Percentiles rank a stretch among this genome's conserved stretches.
Evolutionary conservation across 1,140 invertebrate genomes (phyloP).

Genomic region (Drosophila auraria): DNA sequence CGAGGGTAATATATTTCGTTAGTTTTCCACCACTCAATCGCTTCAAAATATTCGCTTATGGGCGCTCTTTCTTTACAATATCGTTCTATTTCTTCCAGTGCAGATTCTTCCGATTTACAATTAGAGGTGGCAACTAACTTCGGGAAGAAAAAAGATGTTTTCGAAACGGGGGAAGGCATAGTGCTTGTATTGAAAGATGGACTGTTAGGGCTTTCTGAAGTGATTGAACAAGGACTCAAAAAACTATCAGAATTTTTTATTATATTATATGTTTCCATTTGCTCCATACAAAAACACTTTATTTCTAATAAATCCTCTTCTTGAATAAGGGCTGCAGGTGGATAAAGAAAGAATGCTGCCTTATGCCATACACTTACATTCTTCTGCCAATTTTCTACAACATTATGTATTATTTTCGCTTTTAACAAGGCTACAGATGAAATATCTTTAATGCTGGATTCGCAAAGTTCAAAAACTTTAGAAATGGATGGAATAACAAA

Average conservation of each 20-base stretch:
- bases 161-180: not conserved
- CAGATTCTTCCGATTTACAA: not conserved
- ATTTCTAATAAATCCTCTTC: not conserved
- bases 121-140: not conserved
- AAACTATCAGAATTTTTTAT: not conserved
- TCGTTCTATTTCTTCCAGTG: not conserved
- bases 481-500: not conserved
- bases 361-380: slow-evolving; percentile 1
- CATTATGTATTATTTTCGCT: not conserved
- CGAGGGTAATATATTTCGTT: not conserved
- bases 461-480: not conserved
- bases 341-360: not conserved
- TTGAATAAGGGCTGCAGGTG: too few species aligned
- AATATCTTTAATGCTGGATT: not conserved
- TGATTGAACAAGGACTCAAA: too few species aligned
- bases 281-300: not conserved
- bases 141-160: not conserved
- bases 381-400: not conserved
- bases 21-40: not conserved
- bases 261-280: not conserved
- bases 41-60: not conserved
- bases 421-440: not conserved
- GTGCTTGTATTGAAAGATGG: not conserved
- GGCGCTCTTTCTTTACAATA: not conserved
- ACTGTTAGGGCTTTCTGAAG: not conserved